These are phyloP conservation scores for Acanthurus leucopareius DNA, from an alignment of 2,797 vertebrate species.

Conservation along the genomic window DNA sequence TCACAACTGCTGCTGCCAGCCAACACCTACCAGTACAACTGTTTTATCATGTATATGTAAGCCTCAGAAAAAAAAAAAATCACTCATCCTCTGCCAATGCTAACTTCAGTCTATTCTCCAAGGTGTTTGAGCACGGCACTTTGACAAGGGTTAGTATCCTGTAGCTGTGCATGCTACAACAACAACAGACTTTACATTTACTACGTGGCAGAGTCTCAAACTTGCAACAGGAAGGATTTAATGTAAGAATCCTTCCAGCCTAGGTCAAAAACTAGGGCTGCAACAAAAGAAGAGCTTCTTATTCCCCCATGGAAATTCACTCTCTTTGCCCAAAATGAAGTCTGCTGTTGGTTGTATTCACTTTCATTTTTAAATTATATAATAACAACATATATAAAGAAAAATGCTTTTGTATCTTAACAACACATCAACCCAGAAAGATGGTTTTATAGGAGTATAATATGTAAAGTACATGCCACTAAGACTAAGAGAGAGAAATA, in stretches of 20 bases:
- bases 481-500: not conserved
- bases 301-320: constrained; percentile 51
- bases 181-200: constrained; percentile 62
- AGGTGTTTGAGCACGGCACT: constrained; percentile 64
- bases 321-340: constrained; percentile 33
- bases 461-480: constrained; percentile 7
- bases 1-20: constrained; percentile 61
- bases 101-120: constrained; percentile 64
- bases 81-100: constrained; percentile 63
- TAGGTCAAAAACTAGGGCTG: constrained; percentile 44
- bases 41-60: constrained; percentile 42
- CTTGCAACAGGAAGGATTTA: constrained; percentile 38
- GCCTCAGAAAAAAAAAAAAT: constrained; percentile 54
- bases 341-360: constrained; percentile 3
- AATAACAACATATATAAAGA: not conserved
- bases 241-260: constrained; percentile 37
- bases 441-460: not conserved
- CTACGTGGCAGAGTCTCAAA: constrained; percentile 53
- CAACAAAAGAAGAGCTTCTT: constrained; percentile 48
- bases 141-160: constrained; percentile 63
- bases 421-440: not conserved
- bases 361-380: constrained; percentile 13
- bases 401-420: not conserved
- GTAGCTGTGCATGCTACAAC: constrained; percentile 52
- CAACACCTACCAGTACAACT: constrained; percentile 59